Conservation (phyloP, 2,797 vertebrate species). For the Sebastes jordani region DNA sequence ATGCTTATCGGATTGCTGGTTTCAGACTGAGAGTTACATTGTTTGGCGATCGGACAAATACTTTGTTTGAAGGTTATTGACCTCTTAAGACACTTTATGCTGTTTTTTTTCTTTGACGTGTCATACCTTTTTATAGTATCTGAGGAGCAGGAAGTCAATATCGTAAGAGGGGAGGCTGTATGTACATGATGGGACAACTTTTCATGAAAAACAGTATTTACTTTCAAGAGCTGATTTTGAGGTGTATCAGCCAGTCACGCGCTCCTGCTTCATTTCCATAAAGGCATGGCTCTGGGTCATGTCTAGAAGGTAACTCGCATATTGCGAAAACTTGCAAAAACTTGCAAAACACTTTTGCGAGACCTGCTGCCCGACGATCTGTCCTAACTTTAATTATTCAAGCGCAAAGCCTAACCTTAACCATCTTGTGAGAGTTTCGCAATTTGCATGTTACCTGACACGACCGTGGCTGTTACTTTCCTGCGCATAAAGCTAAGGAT, state of each 20-base stretch:
- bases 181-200: neutral
- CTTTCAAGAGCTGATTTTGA: neutral
- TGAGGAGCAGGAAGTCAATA: neutral
- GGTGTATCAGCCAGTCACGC: neutral
- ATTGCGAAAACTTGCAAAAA: too few relatives aligned
- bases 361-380: neutral
- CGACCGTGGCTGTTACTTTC: neutral
- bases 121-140: neutral
- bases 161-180: neutral
- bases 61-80: neutral
- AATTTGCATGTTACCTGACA: too few relatives aligned
- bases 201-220: neutral
- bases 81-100: neutral
- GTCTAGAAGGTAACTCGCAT: too few relatives aligned
- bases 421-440: accelerated
- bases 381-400: neutral
- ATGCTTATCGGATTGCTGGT: neutral
- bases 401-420: neutral
- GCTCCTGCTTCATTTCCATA: neutral
- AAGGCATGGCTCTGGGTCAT: neutral
- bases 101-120: too few relatives aligned
- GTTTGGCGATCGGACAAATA: neutral
- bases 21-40: neutral
- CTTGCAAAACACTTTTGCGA: neutral
- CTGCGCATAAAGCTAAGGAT: neutral